Percentiles rank a stretch among this genome's conserved stretches.
These are phyloP conservation scores for Schizotus pectinicornis DNA, from an alignment of 2,888 invertebrate genomes.

Conservation along the genomic window DNA sequence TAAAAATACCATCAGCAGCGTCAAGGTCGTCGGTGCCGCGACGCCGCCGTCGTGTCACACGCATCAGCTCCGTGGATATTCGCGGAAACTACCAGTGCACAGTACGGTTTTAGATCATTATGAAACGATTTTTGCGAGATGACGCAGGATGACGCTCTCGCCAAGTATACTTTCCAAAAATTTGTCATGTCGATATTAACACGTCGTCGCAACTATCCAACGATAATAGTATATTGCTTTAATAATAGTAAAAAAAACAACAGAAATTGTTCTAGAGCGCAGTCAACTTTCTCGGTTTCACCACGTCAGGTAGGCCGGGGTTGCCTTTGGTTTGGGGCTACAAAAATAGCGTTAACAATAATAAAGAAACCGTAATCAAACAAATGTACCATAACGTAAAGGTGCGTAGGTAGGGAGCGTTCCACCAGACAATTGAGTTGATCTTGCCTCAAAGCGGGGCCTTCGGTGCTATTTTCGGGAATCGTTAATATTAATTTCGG, in stretches of 20 bases:
- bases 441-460: constrained; percentile 56
- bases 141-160: constrained; percentile 18
- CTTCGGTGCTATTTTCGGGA: constrained; percentile 56
- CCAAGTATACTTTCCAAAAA: constrained; percentile 4
- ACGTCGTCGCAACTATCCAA: too few species aligned
- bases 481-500: constrained; percentile 66
- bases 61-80: constrained; percentile 19
- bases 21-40: constrained; percentile 19
- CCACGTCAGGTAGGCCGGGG: constrained; percentile 29
- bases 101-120: constrained; percentile 34
- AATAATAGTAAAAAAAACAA: constrained; percentile 1
- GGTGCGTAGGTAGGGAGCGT: constrained; percentile 67
- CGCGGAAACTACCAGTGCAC: constrained; percentile 27
- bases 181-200: neutral
- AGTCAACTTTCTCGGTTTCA: constrained; percentile 24
- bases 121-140: constrained; percentile 30
- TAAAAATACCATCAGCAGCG: constrained; percentile 31
- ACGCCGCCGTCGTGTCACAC: constrained; percentile 22
- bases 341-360: constrained; percentile 24
- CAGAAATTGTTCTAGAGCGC: constrained; percentile 21
- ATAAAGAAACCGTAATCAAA: neutral
- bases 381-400: constrained; percentile 69
- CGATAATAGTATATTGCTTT: too few species aligned
- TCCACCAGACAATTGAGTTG: constrained; percentile 64
- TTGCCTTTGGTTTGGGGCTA: constrained; percentile 49